Evolutionary conservation across 2,888 invertebrate genomes (phyloP), one percentile per base, ranked within the genome.

Genomic region (Eurytoma adleriae): DNA sequence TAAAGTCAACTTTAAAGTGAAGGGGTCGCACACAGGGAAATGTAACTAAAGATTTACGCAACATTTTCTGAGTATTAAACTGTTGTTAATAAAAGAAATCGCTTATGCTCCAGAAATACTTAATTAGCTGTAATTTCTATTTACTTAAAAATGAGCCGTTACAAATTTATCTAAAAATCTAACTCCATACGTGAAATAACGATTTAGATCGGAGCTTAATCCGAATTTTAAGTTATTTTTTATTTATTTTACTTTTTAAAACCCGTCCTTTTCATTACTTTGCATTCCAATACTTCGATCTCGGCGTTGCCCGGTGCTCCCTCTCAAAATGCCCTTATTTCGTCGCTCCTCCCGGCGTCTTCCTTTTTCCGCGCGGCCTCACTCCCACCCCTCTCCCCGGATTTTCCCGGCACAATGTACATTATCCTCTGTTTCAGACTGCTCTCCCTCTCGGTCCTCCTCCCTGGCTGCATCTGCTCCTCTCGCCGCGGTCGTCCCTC

Each of bases 1-100:
- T 10, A 27, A 56, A 56, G 30, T 56, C 16, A 56, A 3, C 56
- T n/a, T 56, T 64, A 73, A 40, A 64, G 62, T 56, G 66, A 74
- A 72, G 27, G 62, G 48, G 62, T 48, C 14, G n/a, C 56, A 24
- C 24, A 24, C 48, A 18, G 40, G 52, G 20, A 20, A 76, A 64
- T n/a, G 18, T n/a, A 30, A 70, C 18, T 56, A 57, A 40, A 27
- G 27, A 52, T 52, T 3, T 72, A 50, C 50, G 30, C 61, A n/a
- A 4, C 50, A 13, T 27, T 14, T 27, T 50, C 50, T 61, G 50
- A 10, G 40, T 40, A 40, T 40, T 40, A 40, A 40, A 40, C 40
- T 10, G 0, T 40, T 40, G 10, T 40, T 0, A 10, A 40, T 40
- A 40, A 40, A 40, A 40, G 10, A 24, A 24, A 24, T 24, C 24